Base-by-base conservation (phyloP, 1,140 invertebrate genomes). In the Drosophila suzukii region DNA sequence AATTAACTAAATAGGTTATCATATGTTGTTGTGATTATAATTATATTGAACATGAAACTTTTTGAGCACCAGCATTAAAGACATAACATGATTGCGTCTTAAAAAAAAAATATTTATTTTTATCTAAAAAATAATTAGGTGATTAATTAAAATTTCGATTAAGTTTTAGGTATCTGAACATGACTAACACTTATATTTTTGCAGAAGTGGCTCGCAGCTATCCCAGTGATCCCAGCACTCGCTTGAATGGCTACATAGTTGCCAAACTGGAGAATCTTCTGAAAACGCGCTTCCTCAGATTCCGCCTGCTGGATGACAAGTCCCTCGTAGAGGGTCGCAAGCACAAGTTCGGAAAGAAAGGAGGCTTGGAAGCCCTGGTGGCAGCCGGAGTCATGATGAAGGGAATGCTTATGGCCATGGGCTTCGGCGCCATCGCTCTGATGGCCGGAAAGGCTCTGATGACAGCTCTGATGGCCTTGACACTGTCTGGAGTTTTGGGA, bases 391-490 rank as follows among this genome's bases (percentile, higher is more conserved):
- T 95, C 49, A 94, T 95, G 94, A 95, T 95, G 94, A 95, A 95
- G 93, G 95, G 94, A 81, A 97, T 96, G 3, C 85, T 97, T 0
- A 94, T 96, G 80, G 96, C 96, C 0, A 80, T 97, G 12, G 96
- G 95, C 7, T 93, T 97, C 57, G 96, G 95, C n/a, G 96, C 95
- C 0, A 90, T 97, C 2, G 96, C 96, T 0, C 92, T 96, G 43
- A 92, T 97, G 4, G 96, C 96, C 4, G 96, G 96, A n/a, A 97
- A 97, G 92, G 96, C 96, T 3, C 88, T 97, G 10, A 97, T 97
- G 95, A 96, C 96, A 0, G 96, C 95, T 12, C 78, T 97, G 32
- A 95, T 97, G 94, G 96, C 96, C 0, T 92, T 97, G 1, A 94
- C 97, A 90, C 92, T 97, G 0, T 96, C 96, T 0, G 96, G 95